A percentile compares a stretch with the other conserved stretches of the same genome.
Evolutionary conservation across 2,888 invertebrate genomes (phyloP).

Genomic region (Trissolcus brochymenae): DNA sequence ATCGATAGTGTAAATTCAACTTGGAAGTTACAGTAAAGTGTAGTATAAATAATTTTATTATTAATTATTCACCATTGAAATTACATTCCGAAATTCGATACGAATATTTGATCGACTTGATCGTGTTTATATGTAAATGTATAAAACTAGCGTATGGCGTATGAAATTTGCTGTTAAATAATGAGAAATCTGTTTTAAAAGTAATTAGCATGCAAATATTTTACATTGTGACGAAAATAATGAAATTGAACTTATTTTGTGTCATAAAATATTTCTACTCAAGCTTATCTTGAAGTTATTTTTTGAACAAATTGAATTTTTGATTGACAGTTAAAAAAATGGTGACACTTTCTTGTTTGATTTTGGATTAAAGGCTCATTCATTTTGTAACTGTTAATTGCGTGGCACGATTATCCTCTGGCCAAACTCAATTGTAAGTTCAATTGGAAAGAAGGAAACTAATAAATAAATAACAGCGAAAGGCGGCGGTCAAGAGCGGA

Average conservation of each 20-base stretch:
- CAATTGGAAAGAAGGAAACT: constrained; percentile 48
- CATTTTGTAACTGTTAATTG: constrained; percentile 5
- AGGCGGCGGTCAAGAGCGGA: constrained; percentile 66
- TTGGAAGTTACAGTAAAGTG: no score
- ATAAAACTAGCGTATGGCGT: background rate
- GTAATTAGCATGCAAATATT: background rate
- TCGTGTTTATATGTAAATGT: no score
- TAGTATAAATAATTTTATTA: no score
- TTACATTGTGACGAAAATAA: background rate
- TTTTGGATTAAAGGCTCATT: background rate
- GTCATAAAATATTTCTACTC: no score
- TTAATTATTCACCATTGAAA: no score
- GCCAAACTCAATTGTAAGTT: constrained; percentile 10
- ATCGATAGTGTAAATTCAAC: no score
- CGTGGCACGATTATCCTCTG: constrained; percentile 10
- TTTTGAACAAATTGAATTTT: background rate
- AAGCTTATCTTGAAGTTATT: no score
- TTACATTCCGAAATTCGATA: no score
- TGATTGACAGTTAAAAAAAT: no score
- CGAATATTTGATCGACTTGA: no score
- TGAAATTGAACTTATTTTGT: no score
- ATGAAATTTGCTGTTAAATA: constrained; percentile 2
- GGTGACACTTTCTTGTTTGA: no score
- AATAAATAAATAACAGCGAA: constrained; percentile 67
- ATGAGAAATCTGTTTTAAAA: constrained; percentile 1